A percentile compares a stretch with the other conserved stretches of the same genome.
Conservation (phyloP, 2,888 invertebrate species). For the Diadegma fenestrale region DNA sequence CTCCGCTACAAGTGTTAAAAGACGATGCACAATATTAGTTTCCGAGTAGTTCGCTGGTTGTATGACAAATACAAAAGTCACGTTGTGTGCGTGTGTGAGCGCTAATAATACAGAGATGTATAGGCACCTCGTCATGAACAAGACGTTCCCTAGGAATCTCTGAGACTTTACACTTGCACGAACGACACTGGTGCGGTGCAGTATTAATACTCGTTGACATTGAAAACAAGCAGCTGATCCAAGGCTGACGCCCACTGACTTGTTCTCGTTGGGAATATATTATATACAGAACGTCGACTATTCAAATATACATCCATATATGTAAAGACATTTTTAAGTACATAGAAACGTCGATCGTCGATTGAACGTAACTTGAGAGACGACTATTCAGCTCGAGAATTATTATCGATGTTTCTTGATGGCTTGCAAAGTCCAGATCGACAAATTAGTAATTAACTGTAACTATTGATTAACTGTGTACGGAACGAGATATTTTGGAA, state of each 20-base stretch:
- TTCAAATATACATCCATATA: neutral
- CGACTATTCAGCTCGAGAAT: neutral
- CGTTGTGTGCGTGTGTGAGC: neutral
- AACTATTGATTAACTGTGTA: too few relatives aligned
- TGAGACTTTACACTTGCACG: constrained; percentile 43
- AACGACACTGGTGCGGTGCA: constrained; percentile 25
- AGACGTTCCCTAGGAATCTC: constrained; percentile 49
- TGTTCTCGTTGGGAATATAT: neutral
- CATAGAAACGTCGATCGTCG: constrained; percentile 62
- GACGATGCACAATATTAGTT: constrained; percentile 36
- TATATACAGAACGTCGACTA: neutral
- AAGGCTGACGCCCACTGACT: constrained; percentile 75
- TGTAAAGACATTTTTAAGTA: constrained; percentile 57
- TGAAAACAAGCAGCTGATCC: constrained; percentile 80
- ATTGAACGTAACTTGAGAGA: constrained; percentile 68
- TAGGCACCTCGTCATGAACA: neutral
- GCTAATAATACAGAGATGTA: constrained; percentile 19
- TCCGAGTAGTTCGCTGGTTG: constrained; percentile 21
- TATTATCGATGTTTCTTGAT: neutral
- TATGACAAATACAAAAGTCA: neutral
- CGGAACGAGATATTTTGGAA: too few relatives aligned
- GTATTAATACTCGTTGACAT: constrained; percentile 78
- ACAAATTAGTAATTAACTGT: neutral
- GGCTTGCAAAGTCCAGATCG: neutral
- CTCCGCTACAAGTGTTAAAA: constrained; percentile 22